Evolutionary conservation across 2,113 vertebrate species (phyloP), one percentile per base, ranked within the genome.

Genomic region (Ictalurus furcatus): DNA sequence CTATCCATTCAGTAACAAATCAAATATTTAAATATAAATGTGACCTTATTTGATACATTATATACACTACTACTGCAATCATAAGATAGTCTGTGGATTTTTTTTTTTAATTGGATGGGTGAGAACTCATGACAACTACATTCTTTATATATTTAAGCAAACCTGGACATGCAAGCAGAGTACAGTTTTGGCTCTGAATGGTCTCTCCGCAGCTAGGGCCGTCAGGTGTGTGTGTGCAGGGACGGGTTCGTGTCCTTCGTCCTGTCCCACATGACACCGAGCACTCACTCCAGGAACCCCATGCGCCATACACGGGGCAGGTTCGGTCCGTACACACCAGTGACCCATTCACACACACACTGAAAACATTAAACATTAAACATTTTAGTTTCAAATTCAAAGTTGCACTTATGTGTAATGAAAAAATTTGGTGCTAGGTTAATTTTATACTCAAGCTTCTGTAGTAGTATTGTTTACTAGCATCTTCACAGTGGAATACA

Each of bases 261-360:
- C 97, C 97, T 0, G 44, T 89, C 0, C 96, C 97, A 34, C 98
- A 98, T 28, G 94, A 94, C 3, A 86, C 90, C 0, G 97, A 97
- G 91, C 98, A 98, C 84, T 88, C 7, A 58, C 95, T 95, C 98
- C 98, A 98, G 0, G 89, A 82, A 0, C 94, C 94, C 98, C 97
- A 99, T 2, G 95, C 90, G 6, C 96, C 95, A 0, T 97, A 96
- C 16, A 92, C 61, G 0, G 96, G 96, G 85, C 98, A 98, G 28
- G 86, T 63, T 0, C 56, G 87, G 6, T 44, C 74, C 0, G 94
- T 94, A 89, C 97, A 98, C 2, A 37, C 69, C 86, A 98, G 92
- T 14, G 95, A 96, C 37, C 97, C 97, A 0, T 97, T 97, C 83
- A 90, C 80, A 92, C 98, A 99, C 25, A 95, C 93, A 91, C 97